A percentile compares a stretch with the other conserved stretches of the same genome.
Conservation (phyloP, 2,113 vertebrate species). For the Laterallus jamaicensis region DNA sequence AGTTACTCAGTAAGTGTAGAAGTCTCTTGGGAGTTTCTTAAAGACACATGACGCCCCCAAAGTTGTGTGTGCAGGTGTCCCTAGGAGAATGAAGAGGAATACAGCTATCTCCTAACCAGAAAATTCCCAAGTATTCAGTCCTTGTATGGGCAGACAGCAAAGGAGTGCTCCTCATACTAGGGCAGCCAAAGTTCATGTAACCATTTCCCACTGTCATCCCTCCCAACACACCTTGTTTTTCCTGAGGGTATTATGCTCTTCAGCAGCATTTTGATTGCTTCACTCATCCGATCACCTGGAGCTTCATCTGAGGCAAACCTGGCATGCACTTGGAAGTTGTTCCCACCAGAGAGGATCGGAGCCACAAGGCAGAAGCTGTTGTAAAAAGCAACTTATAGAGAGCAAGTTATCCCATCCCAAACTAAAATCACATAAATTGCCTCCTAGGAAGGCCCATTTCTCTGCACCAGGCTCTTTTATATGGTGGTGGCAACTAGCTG, state of each 20-base stretch:
- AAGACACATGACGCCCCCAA: neutral
- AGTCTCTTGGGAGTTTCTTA: neutral
- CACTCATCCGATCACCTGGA: neutral
- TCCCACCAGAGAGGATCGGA: rapidly evolving
- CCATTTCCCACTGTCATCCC: neutral
- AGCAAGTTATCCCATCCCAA: neutral
- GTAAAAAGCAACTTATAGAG: neutral
- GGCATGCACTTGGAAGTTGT: neutral
- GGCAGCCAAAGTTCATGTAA: neutral
- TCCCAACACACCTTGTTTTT: neutral
- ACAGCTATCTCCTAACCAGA: neutral
- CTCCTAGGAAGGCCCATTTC: neutral
- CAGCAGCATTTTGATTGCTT: neutral
- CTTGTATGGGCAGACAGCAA: neutral
- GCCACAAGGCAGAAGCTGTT: neutral
- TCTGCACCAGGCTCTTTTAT: neutral
- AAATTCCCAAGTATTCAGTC: neutral
- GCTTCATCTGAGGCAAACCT: neutral
- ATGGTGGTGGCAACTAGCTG: neutral
- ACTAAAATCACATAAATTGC: neutral
- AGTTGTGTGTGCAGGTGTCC: neutral
- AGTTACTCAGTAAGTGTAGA: neutral
- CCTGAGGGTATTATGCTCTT: neutral
- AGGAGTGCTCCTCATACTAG: neutral
- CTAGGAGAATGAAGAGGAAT: neutral